Evolutionary conservation across 2,113 vertebrate genomes (phyloP).

Genomic region (Hylia prasina): DNA sequence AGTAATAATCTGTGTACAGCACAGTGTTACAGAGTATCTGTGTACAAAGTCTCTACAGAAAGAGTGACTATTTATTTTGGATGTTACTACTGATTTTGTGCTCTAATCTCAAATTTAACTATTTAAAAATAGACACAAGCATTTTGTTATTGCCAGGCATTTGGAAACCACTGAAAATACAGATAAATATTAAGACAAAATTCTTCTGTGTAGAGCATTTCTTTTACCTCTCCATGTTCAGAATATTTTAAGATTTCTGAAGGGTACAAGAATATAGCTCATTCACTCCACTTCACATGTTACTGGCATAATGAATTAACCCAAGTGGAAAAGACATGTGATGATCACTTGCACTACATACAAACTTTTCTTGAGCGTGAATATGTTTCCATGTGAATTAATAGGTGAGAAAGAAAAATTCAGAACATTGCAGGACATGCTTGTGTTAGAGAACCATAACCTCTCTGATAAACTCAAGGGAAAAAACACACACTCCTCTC

Average conservation of each 20-base stretch:
- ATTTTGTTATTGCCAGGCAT: not conserved
- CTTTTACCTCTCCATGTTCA: not conserved
- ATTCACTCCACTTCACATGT: not conserved
- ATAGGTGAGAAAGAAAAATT: not conserved
- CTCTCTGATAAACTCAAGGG: not conserved
- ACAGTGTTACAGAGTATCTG: not conserved
- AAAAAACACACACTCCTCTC: not conserved
- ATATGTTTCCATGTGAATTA: not conserved
- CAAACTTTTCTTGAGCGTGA: not conserved
- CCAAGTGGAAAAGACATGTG: not conserved
- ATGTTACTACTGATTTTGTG: not conserved
- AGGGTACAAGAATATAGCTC: not conserved
- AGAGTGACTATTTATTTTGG: not conserved
- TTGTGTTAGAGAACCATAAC: not conserved
- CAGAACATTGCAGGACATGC: not conserved
- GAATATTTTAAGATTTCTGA: not conserved
- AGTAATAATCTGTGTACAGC: not conserved
- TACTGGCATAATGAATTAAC: not conserved
- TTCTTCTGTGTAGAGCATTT: not conserved
- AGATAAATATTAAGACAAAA: not conserved
- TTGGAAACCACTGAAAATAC: not conserved
- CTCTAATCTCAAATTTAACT: not conserved
- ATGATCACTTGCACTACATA: not conserved
- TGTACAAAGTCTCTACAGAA: not conserved
- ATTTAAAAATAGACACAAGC: not conserved